Conservation (phyloP, 2,888 invertebrate species). For the Dastarcus helophoroides region DNA sequence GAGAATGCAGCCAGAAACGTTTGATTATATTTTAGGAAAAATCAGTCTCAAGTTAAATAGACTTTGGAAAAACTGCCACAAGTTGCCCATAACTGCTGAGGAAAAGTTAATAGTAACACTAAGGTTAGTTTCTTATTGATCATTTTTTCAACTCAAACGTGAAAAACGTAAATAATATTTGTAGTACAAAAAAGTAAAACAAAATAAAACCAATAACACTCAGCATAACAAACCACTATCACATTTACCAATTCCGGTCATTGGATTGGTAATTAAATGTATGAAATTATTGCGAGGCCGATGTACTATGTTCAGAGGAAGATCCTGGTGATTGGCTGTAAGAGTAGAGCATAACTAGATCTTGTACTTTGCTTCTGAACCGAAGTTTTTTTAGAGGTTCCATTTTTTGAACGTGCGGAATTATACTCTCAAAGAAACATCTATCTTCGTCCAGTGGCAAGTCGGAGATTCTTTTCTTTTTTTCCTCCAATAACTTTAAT, state of each 20-base stretch:
- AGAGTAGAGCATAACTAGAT: conserved; percentile 6
- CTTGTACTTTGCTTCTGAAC: conserved; percentile 8
- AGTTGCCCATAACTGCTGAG: conserved; percentile 1
- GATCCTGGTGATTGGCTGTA: too few relatives aligned
- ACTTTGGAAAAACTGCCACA: conserved; percentile 7
- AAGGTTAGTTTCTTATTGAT: conserved; percentile 1
- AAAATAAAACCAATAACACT: too few relatives aligned
- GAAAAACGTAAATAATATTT: too few relatives aligned
- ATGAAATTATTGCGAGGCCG: too few relatives aligned
- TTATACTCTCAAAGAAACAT: conserved; percentile 9
- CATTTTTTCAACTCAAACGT: too few relatives aligned
- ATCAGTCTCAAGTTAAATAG: conserved; percentile 3
- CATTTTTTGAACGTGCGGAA: conserved; percentile 8
- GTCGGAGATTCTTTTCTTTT: conserved; percentile 3
- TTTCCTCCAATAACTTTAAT: conserved; percentile 4
- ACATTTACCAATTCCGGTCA: too few relatives aligned
- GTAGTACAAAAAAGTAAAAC: too few relatives aligned
- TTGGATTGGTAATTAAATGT: too few relatives aligned
- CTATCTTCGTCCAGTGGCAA: conserved; percentile 7
- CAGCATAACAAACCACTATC: too few relatives aligned
- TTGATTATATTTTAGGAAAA: conserved; percentile 7
- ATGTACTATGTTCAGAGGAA: too few relatives aligned
- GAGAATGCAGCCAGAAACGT: conserved; percentile 8
- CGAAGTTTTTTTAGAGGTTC: conserved; percentile 7
- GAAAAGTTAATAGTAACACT: neutral